Evolutionary conservation across 1,140 invertebrate species (phyloP).

Genomic region (Ceratosolen solmsi): DNA sequence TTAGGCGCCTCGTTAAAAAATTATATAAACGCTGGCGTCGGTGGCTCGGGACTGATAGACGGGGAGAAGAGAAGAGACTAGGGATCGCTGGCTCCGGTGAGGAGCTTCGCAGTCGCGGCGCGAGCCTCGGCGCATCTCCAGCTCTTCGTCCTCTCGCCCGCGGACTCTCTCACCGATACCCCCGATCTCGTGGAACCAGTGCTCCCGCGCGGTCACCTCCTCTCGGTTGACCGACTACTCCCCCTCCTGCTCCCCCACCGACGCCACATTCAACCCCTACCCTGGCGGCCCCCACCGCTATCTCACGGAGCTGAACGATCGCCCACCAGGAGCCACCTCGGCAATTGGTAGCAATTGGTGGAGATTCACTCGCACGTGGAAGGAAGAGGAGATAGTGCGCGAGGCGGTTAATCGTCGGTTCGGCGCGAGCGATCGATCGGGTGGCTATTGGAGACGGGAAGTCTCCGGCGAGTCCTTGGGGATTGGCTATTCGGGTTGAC

Average conservation of each 20-base stretch:
- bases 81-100: background rate
- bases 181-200: background rate
- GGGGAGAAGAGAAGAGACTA: background rate
- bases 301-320: too few species aligned
- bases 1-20: slow-evolving; percentile 1
- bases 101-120: slow-evolving; percentile 12
- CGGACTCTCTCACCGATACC: background rate
- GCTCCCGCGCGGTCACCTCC: background rate
- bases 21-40: slow-evolving; percentile 34
- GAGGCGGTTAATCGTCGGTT: background rate
- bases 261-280: background rate
- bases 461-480: background rate
- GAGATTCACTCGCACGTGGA: background rate
- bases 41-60: background rate
- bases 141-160: background rate
- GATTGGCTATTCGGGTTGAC: background rate
- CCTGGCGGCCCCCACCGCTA: too few species aligned
- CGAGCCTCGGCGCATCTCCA: slow-evolving; percentile 9
- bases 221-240: background rate
- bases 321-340: background rate
- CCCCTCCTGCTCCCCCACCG: background rate
- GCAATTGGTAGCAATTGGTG: slow-evolving; percentile 31
- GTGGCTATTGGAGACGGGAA: too few species aligned
- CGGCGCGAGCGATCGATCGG: too few species aligned
- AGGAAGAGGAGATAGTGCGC: background rate